phyloP scores from a whole-genome alignment of 2,113 vertebrate genomes.

The Lota lota region DNA sequence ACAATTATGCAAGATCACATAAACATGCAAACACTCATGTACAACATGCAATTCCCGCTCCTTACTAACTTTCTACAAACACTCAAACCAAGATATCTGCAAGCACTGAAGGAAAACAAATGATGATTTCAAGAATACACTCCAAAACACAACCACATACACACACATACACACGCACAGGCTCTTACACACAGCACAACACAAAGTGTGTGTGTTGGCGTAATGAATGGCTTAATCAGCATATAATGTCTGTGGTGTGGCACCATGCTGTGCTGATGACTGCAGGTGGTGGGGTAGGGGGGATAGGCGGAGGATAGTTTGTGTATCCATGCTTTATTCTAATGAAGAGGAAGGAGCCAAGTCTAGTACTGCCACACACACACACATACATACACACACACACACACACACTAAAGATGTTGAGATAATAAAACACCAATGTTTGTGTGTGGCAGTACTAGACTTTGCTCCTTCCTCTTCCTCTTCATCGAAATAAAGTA shows the following conservation, averaged over 20 bases:
- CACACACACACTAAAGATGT: no score
- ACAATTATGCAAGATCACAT: no score
- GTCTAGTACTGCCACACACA: no score
- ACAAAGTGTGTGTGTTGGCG: neutral
- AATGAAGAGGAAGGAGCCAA: no score
- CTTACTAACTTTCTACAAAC: neutral
- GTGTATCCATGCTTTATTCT: no score
- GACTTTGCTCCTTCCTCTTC: no score
- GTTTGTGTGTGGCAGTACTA: neutral
- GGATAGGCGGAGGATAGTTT: constrained; percentile 7
- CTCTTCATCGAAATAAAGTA: no score
- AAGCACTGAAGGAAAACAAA: neutral
- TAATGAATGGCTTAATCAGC: constrained; percentile 66
- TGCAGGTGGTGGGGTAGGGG: constrained; percentile 49
- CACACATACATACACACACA: no score
- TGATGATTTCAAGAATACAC: neutral
- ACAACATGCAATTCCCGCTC: neutral
- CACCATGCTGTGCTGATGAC: constrained; percentile 66
- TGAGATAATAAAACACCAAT: no score
- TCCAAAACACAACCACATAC: constrained; percentile 20
- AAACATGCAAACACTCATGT: neutral
- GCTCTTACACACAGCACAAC: constrained; percentile 40
- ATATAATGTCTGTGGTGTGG: constrained; percentile 65
- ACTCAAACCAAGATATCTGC: neutral
- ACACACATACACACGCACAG: constrained; percentile 30